Percentiles rank a stretch among this genome's conserved stretches.
These are phyloP conservation scores for Dasyornis broadbenti DNA, from an alignment of 2,113 vertebrate genomes.

Conservation along the genomic window DNA sequence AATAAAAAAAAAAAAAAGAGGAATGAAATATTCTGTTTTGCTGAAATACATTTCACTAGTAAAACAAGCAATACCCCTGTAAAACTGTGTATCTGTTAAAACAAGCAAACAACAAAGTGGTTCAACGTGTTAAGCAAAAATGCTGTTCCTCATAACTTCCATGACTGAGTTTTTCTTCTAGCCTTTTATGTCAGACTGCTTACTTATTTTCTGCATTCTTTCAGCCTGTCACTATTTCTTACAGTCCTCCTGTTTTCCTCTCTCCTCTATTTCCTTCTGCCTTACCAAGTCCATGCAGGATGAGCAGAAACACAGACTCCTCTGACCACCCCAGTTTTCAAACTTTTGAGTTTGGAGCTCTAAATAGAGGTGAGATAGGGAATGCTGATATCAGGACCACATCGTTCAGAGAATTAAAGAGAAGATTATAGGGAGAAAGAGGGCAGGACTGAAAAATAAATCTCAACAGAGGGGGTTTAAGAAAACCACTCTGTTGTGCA, in stretches of 20 bases:
- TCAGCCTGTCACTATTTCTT: background rate
- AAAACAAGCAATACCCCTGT: background rate
- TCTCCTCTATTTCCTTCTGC: background rate
- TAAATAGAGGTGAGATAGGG: background rate
- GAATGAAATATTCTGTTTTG: background rate
- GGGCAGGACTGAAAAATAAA: background rate
- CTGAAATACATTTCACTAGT: background rate
- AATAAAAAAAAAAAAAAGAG: background rate
- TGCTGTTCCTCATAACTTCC: background rate
- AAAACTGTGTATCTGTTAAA: background rate
- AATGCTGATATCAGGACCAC: background rate
- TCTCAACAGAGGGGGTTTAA: background rate
- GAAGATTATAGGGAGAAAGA: background rate
- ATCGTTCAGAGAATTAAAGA: background rate
- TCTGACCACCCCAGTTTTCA: background rate
- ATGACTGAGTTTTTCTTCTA: background rate
- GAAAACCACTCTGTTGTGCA: background rate
- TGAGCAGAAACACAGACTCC: background rate
- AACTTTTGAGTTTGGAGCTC: accelerated
- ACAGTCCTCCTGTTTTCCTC: background rate
- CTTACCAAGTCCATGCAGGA: background rate
- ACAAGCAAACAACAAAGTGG: background rate
- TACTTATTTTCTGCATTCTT: background rate
- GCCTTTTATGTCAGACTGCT: background rate
- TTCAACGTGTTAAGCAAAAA: background rate